Base-by-base conservation (phyloP, 2,888 invertebrate species). In the Arctia plantaginis region DNA sequence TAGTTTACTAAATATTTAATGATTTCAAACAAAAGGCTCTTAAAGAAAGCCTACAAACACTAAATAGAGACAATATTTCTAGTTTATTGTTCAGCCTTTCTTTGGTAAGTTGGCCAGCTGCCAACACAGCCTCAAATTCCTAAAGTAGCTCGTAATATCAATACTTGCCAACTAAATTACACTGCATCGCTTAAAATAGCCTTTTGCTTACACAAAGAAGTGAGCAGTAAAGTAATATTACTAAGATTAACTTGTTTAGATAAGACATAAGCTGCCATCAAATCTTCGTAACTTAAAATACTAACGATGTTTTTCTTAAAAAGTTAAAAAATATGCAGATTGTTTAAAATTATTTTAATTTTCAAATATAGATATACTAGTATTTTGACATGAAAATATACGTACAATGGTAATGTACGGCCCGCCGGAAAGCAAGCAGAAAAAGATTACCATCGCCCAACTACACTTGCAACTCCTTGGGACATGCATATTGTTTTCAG, bases 111-210 rank as follows among this genome's bases (percentile, higher is more conserved):
- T 73, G 73, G 73, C 69, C 69, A 73, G 18, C 41, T 51, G n/a
- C 51, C 51, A n/a, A 55, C 51, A 55, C 51, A 55, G n/a, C 51
- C 41, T 69, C 69, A 73, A 69, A 69, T 69, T 41, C 69, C 69
- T 23, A 66, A 66, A 73, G n/a, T 73, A 69, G 55, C 69, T 51
- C 27, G 69, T 65, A 51, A 69, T 69, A 55, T 73, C 73, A 41
- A 73, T 73, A 69, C 69, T 69, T 73, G 73, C 73, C 65, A 73
- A 69, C 51, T 73, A 69, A 69, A 73, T 73, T 69, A 73, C 33
- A 73, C 55, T 30, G 27, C 41, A 55, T 66, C 51, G 51, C 65
- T 47, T 67, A 62, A 64, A 47, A 64, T 8, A 30, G 12, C 44
- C 15, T 73, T 39, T 64, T 51, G 33, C 41, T 30, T 20, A 39